Evolutionary conservation across 2,113 vertebrate species (phyloP).

Genomic region (Scophthalmus maximus): DNA sequence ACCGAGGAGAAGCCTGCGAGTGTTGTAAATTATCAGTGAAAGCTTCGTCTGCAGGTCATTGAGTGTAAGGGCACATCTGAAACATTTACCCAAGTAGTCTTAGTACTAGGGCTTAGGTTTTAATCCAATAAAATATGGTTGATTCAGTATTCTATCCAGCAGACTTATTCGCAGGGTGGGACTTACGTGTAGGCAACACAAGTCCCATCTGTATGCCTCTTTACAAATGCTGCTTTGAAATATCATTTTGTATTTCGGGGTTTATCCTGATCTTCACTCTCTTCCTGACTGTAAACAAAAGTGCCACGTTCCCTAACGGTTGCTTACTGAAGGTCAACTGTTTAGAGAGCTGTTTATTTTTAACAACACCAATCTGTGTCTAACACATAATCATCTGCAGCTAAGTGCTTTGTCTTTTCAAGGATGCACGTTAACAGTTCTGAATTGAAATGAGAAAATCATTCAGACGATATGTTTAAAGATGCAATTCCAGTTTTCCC

Average conservation of each 20-base stretch:
- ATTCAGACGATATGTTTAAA: neutral
- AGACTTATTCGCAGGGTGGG: neutral
- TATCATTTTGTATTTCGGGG: slow-evolving; percentile 4
- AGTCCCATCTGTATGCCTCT: neutral
- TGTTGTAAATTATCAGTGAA: neutral
- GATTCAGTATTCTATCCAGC: slow-evolving; percentile 30
- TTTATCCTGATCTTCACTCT: too few species aligned
- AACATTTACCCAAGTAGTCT: slow-evolving; percentile 3
- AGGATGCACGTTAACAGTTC: neutral
- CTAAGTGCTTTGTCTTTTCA: slow-evolving; percentile 6
- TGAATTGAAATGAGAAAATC: slow-evolving; percentile 2
- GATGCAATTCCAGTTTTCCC: neutral
- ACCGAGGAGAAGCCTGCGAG: neutral
- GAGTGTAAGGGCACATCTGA: slow-evolving; percentile 1
- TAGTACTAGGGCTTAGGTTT: slow-evolving; percentile 23
- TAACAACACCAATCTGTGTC: slow-evolving; percentile 12
- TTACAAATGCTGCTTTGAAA: slow-evolving; percentile 21
- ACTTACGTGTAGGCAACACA: slow-evolving; percentile 12
- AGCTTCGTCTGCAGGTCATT: slow-evolving; percentile 3
- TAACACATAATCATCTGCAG: neutral
- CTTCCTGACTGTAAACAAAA: slow-evolving; percentile 21
- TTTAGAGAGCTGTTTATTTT: slow-evolving; percentile 14
- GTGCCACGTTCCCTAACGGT: slow-evolving; percentile 19
- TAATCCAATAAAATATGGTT: slow-evolving; percentile 54
- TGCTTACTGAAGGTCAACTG: slow-evolving; percentile 13